Percentiles rank a stretch among this genome's conserved stretches.
Evolutionary conservation across 2,113 vertebrate species (phyloP).

Genomic region (Tragelaphus imberbis): DNA sequence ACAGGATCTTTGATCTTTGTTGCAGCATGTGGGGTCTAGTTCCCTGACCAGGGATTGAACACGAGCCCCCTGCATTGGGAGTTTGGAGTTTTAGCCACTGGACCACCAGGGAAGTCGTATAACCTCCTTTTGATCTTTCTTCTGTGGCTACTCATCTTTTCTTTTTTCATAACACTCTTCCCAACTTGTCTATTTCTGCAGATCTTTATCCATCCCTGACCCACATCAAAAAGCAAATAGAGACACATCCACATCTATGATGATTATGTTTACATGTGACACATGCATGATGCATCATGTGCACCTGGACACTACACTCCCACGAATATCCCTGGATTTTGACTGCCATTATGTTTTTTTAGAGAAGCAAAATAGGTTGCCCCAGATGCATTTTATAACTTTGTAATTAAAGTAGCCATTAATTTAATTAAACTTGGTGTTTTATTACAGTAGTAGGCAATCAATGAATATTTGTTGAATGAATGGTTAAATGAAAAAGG

Average conservation of each 20-base stretch:
- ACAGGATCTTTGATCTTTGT: background rate
- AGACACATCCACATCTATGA: background rate
- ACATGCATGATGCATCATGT: background rate
- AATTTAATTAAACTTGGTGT: background rate
- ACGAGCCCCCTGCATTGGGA: background rate
- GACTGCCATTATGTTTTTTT: background rate
- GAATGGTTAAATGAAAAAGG: background rate
- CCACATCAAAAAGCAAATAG: background rate
- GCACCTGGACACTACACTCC: background rate
- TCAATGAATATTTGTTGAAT: background rate
- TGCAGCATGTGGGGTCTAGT: background rate
- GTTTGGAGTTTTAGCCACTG: background rate
- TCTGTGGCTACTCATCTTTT: background rate
- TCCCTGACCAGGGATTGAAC: background rate
- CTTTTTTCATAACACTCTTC: background rate
- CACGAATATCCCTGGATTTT: background rate
- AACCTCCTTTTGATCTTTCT: background rate
- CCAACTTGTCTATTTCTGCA: background rate
- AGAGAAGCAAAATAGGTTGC: background rate
- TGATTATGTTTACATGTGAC: background rate
- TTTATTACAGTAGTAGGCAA: background rate
- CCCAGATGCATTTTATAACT: background rate
- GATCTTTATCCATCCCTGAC: background rate
- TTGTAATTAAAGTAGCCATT: constrained; percentile 16
- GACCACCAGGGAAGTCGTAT: background rate